Evolutionary conservation across 2,797 vertebrate species (phyloP).

Genomic region (Danio kyathit): DNA sequence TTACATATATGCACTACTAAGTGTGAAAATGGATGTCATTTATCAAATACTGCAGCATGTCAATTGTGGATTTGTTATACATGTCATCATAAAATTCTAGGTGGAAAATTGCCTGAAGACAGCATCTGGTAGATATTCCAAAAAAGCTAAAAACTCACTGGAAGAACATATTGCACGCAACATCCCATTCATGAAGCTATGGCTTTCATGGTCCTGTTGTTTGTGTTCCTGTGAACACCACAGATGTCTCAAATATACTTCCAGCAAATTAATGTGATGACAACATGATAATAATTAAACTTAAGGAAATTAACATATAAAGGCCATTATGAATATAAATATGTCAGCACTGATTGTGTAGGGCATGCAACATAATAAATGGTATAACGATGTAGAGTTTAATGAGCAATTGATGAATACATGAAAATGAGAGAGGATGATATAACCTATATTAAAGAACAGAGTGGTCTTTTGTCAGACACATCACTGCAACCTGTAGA

Average conservation of each 20-base stretch:
- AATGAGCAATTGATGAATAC: neutral
- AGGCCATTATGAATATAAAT: neutral
- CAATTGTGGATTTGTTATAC: slow-evolving; percentile 36
- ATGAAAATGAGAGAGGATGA: neutral
- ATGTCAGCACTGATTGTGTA: neutral
- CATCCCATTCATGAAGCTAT: slow-evolving; percentile 26
- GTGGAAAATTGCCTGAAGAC: neutral
- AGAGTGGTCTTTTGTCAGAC: neutral
- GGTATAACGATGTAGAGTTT: slow-evolving; percentile 1
- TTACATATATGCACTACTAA: neutral
- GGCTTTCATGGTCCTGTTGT: neutral
- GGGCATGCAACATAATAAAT: neutral
- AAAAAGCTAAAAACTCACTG: slow-evolving; percentile 13
- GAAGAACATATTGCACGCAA: slow-evolving; percentile 18
- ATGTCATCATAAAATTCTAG: slow-evolving; percentile 15
- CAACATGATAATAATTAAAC: neutral
- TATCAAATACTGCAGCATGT: neutral
- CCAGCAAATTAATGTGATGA: slow-evolving; percentile 4
- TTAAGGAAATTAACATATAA: neutral
- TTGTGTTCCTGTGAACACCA: neutral
- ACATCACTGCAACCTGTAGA: neutral
- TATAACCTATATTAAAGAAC: neutral
- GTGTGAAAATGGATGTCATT: neutral
- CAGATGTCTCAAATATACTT: neutral
- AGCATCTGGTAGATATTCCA: neutral